A percentile compares a stretch with the other conserved stretches of the same genome.
Conservation (phyloP, 2,113 vertebrate species). For the Oplegnathus fasciatus region DNA sequence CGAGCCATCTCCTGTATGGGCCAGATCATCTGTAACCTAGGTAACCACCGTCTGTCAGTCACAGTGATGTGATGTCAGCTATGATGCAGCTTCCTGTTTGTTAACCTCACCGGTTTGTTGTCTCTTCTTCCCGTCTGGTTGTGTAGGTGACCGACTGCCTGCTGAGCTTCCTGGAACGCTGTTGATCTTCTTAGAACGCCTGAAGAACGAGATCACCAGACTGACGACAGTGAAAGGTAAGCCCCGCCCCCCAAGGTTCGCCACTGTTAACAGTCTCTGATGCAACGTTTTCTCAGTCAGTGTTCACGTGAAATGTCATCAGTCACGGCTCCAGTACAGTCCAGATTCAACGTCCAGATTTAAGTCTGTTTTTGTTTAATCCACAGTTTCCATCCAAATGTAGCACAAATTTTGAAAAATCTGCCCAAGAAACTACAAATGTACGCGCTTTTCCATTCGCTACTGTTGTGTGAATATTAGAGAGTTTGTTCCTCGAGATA, state of each 20-base stretch:
- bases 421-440: no score
- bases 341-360: no score
- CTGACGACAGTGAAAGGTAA: slow-evolving; percentile 91
- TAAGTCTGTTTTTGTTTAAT: no score
- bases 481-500: no score
- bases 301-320: no score
- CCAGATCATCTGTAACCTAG: slow-evolving; percentile 98
- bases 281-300: no score
- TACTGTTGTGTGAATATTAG: no score
- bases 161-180: slow-evolving; percentile 93
- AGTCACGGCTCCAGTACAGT: no score
- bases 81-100: background rate
- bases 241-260: background rate
- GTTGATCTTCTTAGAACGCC: slow-evolving; percentile 96
- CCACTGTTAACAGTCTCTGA: no score
- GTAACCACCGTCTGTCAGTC: slow-evolving; percentile 87
- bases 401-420: no score
- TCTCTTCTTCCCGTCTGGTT: slow-evolving; percentile 63
- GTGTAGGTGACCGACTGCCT: slow-evolving; percentile 93
- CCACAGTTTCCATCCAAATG: no score
- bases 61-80: background rate
- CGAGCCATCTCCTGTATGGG: slow-evolving; percentile 99
- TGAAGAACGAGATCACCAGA: slow-evolving; percentile 98
- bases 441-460: no score
- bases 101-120: rapidly evolving